Evolutionary conservation across 1,140 invertebrate species (phyloP), one percentile per base, ranked within the genome.

Genomic region (Nomia melanderi): DNA sequence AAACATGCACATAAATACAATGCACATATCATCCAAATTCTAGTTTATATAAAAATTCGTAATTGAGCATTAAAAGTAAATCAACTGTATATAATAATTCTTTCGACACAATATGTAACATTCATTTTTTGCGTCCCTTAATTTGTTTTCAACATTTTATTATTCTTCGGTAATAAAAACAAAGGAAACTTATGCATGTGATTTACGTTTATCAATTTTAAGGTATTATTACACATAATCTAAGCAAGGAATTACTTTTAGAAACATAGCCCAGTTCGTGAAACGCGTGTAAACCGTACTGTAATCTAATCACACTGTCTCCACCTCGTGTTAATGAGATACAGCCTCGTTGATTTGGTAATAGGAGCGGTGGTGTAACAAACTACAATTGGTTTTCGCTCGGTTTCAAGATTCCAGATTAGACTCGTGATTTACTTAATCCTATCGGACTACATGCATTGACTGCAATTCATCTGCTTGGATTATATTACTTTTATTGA

Each of bases 301-400:
- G 17, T 65, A 73, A 73, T 54, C 44, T 54, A 73, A 65, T 73
- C 31, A 56, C 36, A 73, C 25, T 39, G 20, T 71, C 33, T 23
- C 23, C 17, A 39, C 44, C 29, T 29, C 29, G 17, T 17, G 7
- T 29, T 39, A 65, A 64, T 54, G 41, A 72, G 57, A 36, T 47
- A 50, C 41, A n/a, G 31, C 11, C 25, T 31, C 41, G 29, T 53
- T 63, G 36, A 72, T 64, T 73, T 54, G 47, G 44, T 65, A 65
- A 73, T 72, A 29, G 41, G 29, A 33, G 59, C 39, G 60, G 53
- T 20, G 1, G 27, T 23, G 70, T 63, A 65, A 73, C 44, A 31
- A 65, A 39, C 33, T 29, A 6, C n/a, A 31, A 31, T 64, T 64
- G 11, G 60, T 41, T 53, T 50, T 50, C 70, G 1, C 23, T 6